Evolutionary conservation across 2,113 vertebrate species (phyloP).

Genomic region (Psophia crepitans): DNA sequence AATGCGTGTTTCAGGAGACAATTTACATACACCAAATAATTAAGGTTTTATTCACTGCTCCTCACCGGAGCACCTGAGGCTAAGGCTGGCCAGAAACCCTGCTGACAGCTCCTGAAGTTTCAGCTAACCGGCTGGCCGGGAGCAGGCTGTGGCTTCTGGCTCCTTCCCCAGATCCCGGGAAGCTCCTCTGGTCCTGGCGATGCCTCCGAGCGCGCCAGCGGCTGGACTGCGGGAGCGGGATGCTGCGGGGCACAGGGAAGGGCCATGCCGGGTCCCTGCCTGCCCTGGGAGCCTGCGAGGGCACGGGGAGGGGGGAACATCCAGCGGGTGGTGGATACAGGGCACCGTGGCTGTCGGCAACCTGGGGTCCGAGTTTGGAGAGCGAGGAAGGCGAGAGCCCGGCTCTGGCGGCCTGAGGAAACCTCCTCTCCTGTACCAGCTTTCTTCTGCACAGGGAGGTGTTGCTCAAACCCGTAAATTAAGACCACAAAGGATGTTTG

Average conservation of each 20-base stretch:
- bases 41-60: background rate
- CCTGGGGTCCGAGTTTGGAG: background rate
- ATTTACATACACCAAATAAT: constrained; percentile 27
- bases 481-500: background rate
- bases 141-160: background rate
- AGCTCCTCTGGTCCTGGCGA: background rate
- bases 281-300: fast-evolving
- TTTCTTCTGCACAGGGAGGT: background rate
- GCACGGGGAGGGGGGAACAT: fast-evolving
- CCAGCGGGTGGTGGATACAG: background rate
- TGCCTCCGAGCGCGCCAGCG: background rate
- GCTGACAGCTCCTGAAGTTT: background rate
- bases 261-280: fast-evolving
- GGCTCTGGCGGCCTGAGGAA: background rate
- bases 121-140: background rate
- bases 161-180: background rate
- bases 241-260: background rate
- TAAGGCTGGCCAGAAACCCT: background rate
- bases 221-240: background rate
- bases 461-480: background rate
- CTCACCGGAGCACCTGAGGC: background rate
- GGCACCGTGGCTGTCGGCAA: fast-evolving
- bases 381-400: background rate
- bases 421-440: background rate
- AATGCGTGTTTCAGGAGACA: background rate